Conservation (phyloP, 2,888 invertebrate species). For the Polydrusus tereticollis region DNA sequence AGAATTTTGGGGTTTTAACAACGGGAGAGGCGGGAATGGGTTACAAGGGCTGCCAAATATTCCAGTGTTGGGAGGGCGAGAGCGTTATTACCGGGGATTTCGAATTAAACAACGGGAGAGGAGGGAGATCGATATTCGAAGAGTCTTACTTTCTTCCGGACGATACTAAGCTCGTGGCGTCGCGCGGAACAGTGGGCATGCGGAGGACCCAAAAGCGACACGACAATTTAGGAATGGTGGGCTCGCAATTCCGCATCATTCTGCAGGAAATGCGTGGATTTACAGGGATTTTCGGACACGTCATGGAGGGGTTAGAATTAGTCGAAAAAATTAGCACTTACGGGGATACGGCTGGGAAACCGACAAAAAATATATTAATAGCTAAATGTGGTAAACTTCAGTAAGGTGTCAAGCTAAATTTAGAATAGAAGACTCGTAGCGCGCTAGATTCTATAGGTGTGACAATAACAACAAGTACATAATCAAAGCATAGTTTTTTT, state of each 20-base stretch:
- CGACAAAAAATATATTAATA: conserved; percentile 80
- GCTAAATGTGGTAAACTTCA: conserved; percentile 82
- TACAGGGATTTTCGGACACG: conserved; percentile 85
- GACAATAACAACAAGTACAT: conserved; percentile 44
- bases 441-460: conserved; percentile 39
- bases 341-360: conserved; percentile 84
- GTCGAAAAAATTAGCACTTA: conserved; percentile 83
- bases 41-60: conserved; percentile 84
- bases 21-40: conserved; percentile 82
- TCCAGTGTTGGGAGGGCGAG: conserved; percentile 87
- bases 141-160: conserved; percentile 86
- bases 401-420: conserved; percentile 45
- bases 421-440: conserved; percentile 31
- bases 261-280: conserved; percentile 86
- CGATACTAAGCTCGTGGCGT: conserved; percentile 81
- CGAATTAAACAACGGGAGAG: conserved; percentile 84
- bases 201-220: conserved; percentile 83
- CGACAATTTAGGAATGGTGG: conserved; percentile 85
- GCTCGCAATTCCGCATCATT: conserved; percentile 86
- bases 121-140: conserved; percentile 82
- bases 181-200: conserved; percentile 86
- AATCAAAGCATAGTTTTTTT: conserved; percentile 38
- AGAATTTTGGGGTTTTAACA: conserved; percentile 80
- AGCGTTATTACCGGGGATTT: conserved; percentile 87
- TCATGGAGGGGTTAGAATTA: conserved; percentile 83